These are phyloP conservation scores for Troilus luridus DNA, from an alignment of 2,888 invertebrate species.

Conservation along the genomic window DNA sequence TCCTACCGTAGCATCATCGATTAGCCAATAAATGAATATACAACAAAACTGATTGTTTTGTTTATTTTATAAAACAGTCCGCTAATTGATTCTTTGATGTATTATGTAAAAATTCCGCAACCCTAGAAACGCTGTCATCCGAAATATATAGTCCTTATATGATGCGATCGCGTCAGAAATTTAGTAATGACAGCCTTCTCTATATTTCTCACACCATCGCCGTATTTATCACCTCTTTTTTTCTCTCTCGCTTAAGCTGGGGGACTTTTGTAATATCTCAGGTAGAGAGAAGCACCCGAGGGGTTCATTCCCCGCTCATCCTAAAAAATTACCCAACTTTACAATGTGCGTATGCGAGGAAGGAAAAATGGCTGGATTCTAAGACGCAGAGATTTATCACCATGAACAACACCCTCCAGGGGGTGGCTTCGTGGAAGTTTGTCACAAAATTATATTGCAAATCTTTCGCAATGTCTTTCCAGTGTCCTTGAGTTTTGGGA, in stretches of 20 bases:
- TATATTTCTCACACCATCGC: neutral
- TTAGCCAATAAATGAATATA: too few relatives aligned
- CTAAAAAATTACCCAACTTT: slow-evolving; percentile 31
- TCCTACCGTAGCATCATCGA: too few relatives aligned
- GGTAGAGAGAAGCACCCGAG: neutral
- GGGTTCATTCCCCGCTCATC: neutral
- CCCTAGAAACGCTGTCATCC: neutral
- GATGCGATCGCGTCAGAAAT: neutral
- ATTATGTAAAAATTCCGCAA: neutral
- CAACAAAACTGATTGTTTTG: too few relatives aligned
- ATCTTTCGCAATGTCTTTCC: neutral
- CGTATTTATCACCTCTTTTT: neutral
- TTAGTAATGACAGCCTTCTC: neutral
- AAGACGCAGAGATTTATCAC: slow-evolving; percentile 16
- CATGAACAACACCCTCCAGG: neutral
- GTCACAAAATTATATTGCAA: neutral
- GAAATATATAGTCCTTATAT: neutral
- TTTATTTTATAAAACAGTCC: neutral
- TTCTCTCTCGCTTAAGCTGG: neutral
- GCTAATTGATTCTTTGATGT: neutral
- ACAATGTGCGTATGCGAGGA: neutral
- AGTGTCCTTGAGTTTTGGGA: neutral
- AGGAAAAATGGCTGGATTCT: slow-evolving; percentile 1
- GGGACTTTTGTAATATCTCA: neutral
- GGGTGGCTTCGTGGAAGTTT: neutral